Conservation (phyloP, 2,888 invertebrate species). For the Dastarcus helophoroides region DNA sequence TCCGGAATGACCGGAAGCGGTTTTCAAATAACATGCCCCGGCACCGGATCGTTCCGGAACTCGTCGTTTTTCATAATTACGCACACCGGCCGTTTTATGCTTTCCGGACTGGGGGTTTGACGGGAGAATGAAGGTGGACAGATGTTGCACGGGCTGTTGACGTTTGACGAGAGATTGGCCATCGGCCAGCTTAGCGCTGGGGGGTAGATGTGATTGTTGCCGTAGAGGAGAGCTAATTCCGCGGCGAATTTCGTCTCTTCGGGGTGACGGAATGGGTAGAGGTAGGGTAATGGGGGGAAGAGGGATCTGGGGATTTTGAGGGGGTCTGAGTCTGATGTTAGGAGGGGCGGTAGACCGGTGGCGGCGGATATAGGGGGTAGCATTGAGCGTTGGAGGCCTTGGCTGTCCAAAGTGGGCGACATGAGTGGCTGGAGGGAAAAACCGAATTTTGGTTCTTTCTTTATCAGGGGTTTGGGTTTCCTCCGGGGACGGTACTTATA, state of each 20-base stretch:
- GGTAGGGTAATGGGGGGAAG: conserved; percentile 62
- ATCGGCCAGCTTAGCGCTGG: conserved; percentile 36
- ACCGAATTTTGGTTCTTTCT: conserved; percentile 66
- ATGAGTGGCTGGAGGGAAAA: conserved; percentile 55
- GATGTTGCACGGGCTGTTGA: conserved; percentile 27
- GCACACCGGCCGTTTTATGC: conserved; percentile 45
- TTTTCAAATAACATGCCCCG: conserved; percentile 70
- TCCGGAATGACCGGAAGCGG: conserved; percentile 73
- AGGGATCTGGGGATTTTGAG: conserved; percentile 54
- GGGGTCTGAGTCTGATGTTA: conserved; percentile 35
- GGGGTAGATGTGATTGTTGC: conserved; percentile 43
- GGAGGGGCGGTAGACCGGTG: conserved; percentile 40
- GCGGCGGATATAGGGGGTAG: conserved; percentile 39
- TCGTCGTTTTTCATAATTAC: conserved; percentile 51
- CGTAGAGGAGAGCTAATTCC: conserved; percentile 56
- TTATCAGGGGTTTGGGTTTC: conserved; percentile 75
- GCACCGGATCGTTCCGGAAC: conserved; percentile 40
- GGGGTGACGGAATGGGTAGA: conserved; percentile 53
- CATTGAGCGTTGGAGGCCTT: conserved; percentile 40
- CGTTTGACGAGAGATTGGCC: conserved; percentile 18
- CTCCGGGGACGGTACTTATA: conserved; percentile 83
- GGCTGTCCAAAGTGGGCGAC: conserved; percentile 40
- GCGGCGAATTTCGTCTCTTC: conserved; percentile 52
- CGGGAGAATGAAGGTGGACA: conserved; percentile 35
- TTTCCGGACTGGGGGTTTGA: conserved; percentile 31